Conservation (phyloP, 2,797 vertebrate genomes). For the Eidolon dupreanum region DNA sequence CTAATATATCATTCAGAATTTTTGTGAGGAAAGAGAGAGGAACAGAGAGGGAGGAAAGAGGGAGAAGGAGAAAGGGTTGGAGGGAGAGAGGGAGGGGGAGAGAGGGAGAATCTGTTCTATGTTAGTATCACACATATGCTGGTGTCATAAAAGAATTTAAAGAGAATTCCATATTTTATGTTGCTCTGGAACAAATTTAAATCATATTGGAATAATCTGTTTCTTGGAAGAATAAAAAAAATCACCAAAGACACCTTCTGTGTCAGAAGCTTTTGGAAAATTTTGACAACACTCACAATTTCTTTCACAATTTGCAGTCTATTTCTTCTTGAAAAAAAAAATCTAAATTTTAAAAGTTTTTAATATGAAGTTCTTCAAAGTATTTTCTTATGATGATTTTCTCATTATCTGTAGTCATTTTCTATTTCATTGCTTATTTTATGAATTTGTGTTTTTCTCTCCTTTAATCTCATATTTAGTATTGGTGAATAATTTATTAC, state of each 20-base stretch:
- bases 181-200: slow-evolving; percentile 64
- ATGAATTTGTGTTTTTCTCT: neutral
- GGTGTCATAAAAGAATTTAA: slow-evolving; percentile 14
- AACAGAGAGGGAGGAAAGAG: fast-evolving
- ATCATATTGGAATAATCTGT: slow-evolving; percentile 35
- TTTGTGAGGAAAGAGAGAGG: neutral
- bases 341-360: neutral
- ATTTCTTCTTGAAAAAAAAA: neutral
- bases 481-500: neutral
- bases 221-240: slow-evolving; percentile 34
- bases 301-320: neutral
- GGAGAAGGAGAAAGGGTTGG: no score
- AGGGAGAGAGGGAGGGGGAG: neutral
- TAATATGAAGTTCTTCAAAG: neutral
- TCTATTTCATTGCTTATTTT: neutral
- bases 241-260: slow-evolving; percentile 26
- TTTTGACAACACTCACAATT: slow-evolving; percentile 6
- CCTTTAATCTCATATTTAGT: neutral
- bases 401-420: neutral
- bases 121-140: slow-evolving; percentile 4
- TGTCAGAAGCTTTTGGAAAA: slow-evolving; percentile 23
- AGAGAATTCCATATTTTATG: slow-evolving; percentile 35
- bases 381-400: neutral
- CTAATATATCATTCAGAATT: neutral
- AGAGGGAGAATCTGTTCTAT: neutral